Evolutionary conservation across 2,113 vertebrate species (phyloP).

Genomic region (Gadus chalcogrammus): DNA sequence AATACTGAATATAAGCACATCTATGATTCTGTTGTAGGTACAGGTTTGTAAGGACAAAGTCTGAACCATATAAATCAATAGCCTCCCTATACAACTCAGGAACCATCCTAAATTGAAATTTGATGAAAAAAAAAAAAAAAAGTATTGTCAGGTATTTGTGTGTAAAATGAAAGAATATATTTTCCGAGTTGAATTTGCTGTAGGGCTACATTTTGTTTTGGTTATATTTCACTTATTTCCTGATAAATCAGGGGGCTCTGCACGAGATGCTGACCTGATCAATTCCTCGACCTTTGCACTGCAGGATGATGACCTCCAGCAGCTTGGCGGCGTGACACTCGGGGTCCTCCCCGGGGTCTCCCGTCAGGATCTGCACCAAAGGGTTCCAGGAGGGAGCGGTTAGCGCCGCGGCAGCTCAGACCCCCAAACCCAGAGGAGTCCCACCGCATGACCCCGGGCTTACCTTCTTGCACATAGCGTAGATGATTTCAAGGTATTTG

Average conservation of each 20-base stretch:
- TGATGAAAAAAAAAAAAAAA: background rate
- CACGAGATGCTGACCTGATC: constrained; percentile 82
- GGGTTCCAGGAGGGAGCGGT: background rate
- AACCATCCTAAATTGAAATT: too few relatives aligned
- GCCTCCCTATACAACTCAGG: too few relatives aligned
- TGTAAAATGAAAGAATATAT: too few relatives aligned
- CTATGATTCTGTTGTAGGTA: too few relatives aligned
- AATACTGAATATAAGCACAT: too few relatives aligned
- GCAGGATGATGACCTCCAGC: constrained; percentile 93
- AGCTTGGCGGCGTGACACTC: constrained; percentile 97
- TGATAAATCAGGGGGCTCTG: too few relatives aligned
- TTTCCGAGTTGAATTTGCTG: too few relatives aligned
- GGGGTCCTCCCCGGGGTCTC: constrained; percentile 96
- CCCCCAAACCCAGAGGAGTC: background rate
- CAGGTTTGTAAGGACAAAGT: too few relatives aligned
- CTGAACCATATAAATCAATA: too few relatives aligned
- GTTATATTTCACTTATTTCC: too few relatives aligned
- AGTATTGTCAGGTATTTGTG: background rate
- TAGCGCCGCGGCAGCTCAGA: background rate
- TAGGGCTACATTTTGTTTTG: too few relatives aligned
- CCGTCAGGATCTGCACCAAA: constrained; percentile 84
- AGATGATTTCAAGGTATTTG: constrained; percentile 98
- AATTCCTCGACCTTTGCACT: constrained; percentile 97
- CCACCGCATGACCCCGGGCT: background rate
- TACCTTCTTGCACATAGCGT: constrained; percentile 99